These are phyloP conservation scores for Psettodes erumei DNA, from an alignment of 2,113 vertebrate genomes.

Conservation along the genomic window DNA sequence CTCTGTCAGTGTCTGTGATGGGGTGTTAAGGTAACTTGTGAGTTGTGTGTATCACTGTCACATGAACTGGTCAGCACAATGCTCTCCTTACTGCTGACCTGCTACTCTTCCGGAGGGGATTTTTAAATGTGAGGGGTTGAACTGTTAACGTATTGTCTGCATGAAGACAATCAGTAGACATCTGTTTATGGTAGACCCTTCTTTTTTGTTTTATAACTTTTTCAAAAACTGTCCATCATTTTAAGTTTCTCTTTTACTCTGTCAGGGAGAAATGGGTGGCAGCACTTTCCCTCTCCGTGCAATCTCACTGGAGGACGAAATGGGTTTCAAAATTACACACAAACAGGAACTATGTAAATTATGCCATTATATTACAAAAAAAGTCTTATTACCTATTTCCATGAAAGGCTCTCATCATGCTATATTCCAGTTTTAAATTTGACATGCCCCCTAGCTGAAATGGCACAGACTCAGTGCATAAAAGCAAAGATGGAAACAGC, in stretches of 20 bases:
- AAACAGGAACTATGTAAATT: slow-evolving; percentile 4
- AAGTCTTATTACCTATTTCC: neutral
- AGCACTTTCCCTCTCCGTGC: neutral
- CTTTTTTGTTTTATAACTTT: slow-evolving; percentile 5
- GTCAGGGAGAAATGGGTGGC: neutral
- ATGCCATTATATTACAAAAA: neutral
- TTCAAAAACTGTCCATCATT: neutral
- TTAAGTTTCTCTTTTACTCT: slow-evolving; percentile 2
- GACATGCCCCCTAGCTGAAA: slow-evolving; percentile 13
- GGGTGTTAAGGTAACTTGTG: slow-evolving; percentile 43
- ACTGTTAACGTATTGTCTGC: slow-evolving; percentile 9
- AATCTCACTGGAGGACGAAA: slow-evolving; percentile 10
- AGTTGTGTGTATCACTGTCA: slow-evolving; percentile 34
- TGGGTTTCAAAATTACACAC: slow-evolving; percentile 25
- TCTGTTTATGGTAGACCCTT: neutral
- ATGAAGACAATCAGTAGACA: slow-evolving; percentile 6
- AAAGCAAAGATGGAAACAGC: slow-evolving; percentile 14
- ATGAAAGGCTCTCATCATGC: slow-evolving; percentile 5
- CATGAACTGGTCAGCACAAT: slow-evolving; percentile 5
- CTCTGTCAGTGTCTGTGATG: slow-evolving; percentile 44
- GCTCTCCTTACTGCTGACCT: neutral
- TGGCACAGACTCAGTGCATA: neutral
- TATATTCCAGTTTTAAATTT: slow-evolving; percentile 12
- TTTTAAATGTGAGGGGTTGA: slow-evolving; percentile 3
- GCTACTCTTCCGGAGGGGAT: neutral